These are phyloP conservation scores for Acromyrmex heyeri DNA, from an alignment of 1,140 invertebrate genomes.

Conservation along the genomic window DNA sequence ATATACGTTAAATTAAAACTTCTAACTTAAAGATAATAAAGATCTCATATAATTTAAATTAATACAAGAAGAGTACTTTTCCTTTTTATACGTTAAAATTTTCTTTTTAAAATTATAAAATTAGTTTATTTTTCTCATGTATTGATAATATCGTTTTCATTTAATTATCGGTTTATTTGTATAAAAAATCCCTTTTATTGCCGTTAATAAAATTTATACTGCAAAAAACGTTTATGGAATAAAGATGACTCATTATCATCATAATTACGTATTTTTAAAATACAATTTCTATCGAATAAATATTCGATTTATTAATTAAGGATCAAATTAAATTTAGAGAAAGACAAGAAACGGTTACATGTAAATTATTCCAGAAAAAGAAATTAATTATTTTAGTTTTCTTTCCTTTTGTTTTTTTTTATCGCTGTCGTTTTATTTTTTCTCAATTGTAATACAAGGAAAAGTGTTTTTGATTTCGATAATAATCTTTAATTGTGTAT, in stretches of 20 bases:
- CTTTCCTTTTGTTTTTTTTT: neutral
- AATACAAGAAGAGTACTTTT: too few species aligned
- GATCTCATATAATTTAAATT: too few species aligned
- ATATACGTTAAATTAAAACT: neutral
- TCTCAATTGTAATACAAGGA: slow-evolving; percentile 13
- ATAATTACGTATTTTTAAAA: neutral
- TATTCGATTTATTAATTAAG: slow-evolving; percentile 18
- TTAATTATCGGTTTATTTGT: neutral
- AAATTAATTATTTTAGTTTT: slow-evolving; percentile 19
- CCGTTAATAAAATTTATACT: neutral
- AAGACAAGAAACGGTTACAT: neutral
- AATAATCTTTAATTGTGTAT: neutral
- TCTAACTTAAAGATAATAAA: neutral
- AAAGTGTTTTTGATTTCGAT: neutral
- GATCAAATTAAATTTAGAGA: slow-evolving; percentile 11
- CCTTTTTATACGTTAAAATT: too few species aligned
- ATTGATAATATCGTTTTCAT: neutral
- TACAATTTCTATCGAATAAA: slow-evolving; percentile 11
- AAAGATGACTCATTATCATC: neutral
- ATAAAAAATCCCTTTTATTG: neutral
- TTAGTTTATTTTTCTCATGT: too few species aligned
- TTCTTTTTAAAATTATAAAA: too few species aligned
- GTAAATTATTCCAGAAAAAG: slow-evolving; percentile 35
- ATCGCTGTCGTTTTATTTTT: neutral
- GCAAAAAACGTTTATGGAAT: neutral